Base-by-base conservation (phyloP, 2,888 invertebrate genomes). In the Priapulus caudatus region DNA sequence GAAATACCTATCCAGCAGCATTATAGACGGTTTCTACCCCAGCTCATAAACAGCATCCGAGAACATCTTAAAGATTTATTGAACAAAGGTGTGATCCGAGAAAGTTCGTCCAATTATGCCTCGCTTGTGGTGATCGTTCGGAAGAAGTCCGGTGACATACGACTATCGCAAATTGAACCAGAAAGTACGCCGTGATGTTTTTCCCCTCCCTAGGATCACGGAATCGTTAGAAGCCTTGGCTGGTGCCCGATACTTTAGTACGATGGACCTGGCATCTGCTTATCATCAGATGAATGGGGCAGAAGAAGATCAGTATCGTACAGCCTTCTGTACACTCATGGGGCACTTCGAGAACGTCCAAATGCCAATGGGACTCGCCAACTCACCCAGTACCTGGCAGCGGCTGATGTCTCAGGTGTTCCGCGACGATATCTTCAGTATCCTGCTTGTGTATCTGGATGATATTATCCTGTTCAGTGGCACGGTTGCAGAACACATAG, bases 81-180 rank as follows among this genome's bases (percentile, higher is more conserved):
- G n/a, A n/a, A n/a, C n/a, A n/a, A n/a, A 33, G 33, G 33, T n/a
- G n/a, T 33, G 5, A 33, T 33, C 5, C 5, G 33, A 33, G 10
- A 5, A 33, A 33, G 33, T n/a, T 10, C 33, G 10, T 33, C 33
- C 33, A n/a, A 33, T 5, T 60, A 57, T 23, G 53, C 60, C 15
- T 48, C 54, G 19, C 52, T 57, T 18, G 45, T 58, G n/a, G 56
- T 60, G 5, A 45, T 58, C 5, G 56, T 58, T 1, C 43, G 55
- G 16, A 59, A 59, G 47, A 55, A 54, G 16, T 51, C 52, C 21
- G 49, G 47, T 1, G 24, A 23, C 15, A 22, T 59, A 4, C 44
- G 59, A 15, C 22, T 59, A 52, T 19, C 18, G 45, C 59, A 10
- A 59, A 60, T 50, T 3, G 23, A 1, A 48, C 52, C n/a, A 58